These are phyloP conservation scores for Heteractis magnifica DNA, from an alignment of 92 coral and sea anemone species.

Conservation along the genomic window DNA sequence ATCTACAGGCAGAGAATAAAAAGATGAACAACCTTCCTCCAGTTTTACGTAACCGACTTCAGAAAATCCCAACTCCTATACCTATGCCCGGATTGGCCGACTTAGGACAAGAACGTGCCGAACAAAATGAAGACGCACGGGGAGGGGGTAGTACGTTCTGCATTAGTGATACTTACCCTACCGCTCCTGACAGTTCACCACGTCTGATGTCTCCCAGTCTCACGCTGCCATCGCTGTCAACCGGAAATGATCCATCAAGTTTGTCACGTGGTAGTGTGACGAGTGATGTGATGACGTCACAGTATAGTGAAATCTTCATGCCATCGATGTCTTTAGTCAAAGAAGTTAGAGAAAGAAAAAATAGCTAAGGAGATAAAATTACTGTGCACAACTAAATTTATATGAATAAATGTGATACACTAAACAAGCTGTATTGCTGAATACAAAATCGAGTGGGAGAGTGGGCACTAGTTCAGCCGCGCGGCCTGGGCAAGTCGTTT, in stretches of 20 bases:
- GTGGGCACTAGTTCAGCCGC: too few species aligned
- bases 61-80: background rate
- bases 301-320: slow-evolving; percentile 24
- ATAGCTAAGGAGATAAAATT: too few species aligned
- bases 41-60: background rate
- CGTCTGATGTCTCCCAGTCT: background rate
- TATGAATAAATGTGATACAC: background rate
- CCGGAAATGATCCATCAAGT: background rate
- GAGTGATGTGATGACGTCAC: slow-evolving; percentile 22
- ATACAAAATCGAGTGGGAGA: background rate
- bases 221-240: slow-evolving; percentile 8
- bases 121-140: background rate
- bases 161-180: slow-evolving; percentile 17
- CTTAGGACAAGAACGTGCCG: background rate
- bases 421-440: background rate
- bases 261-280: slow-evolving; percentile 17
- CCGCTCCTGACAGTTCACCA: background rate
- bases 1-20: background rate
- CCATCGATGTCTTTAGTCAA: slow-evolving; percentile 13
- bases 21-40: background rate
- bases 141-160: background rate
- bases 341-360: background rate
- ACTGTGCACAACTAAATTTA: background rate
- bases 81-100: background rate
- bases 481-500: too few species aligned